Base-by-base conservation (phyloP, 1,140 invertebrate species). In the Dreissena polymorpha region DNA sequence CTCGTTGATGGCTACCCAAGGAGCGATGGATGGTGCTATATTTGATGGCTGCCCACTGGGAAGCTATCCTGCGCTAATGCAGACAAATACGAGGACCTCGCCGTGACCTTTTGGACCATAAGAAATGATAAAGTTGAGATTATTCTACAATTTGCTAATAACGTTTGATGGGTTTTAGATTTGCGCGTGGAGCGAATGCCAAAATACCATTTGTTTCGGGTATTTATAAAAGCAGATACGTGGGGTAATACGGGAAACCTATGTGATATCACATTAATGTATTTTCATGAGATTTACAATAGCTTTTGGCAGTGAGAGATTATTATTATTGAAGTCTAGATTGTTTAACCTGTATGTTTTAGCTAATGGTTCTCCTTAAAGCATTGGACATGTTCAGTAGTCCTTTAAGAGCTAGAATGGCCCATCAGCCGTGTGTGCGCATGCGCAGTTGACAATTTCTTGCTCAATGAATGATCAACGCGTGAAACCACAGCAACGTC, bases 121-220 rank as follows among this genome's bases (percentile, higher is more conserved):
- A 21, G 79, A n/a, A 68, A 53, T 65, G 79, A 82, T 82, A 82
- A 82, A 74, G 65, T 73, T 27, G 29, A 64, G 79, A 82, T 82
- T 82, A 82, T 67, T 74, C 74, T 57, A 55, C 79, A 74, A 82
- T 73, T 82, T 82, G 70, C 70, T 74, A 29, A 60, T 80, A 70
- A 57, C 71, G 27, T 80, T 65, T 80, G 78, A 80, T 80, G 60
- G 68, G 57, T 21, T 50, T 71, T 50, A 71, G 78, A 27, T 68
- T 68, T 68, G 29, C 14, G 67, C 18, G 25, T 16, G 67, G 23
- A 16, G 18, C 16, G 21, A 60, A 60, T 60, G 57, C 57, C 21
- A 60, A 60, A 60, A 60, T 60, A 60, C 57, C 57, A 60, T 60
- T 60, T 60, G 21, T 60, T 60, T 60, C 23, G 60, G 60, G 18